Conservation (phyloP, 2,113 vertebrate genomes). For the Vidua macroura region DNA sequence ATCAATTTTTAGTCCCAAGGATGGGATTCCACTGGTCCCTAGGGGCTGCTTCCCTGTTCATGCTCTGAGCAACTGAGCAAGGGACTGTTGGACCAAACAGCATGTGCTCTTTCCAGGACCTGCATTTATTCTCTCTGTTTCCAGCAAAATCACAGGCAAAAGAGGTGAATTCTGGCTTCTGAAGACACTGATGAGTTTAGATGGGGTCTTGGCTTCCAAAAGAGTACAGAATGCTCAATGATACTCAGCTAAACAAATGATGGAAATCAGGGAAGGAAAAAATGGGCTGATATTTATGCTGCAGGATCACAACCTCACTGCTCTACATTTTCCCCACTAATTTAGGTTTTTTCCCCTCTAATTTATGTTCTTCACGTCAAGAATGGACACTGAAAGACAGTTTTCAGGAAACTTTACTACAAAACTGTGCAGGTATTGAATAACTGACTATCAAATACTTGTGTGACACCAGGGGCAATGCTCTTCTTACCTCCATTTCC, state of each 20-base stretch:
- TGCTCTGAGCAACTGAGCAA: background rate
- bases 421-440: background rate
- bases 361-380: background rate
- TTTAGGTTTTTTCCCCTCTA: background rate
- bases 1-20: conserved; percentile 16
- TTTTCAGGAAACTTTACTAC: background rate
- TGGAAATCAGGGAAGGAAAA: background rate
- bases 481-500: background rate
- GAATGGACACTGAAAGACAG: background rate
- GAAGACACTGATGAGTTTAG: background rate
- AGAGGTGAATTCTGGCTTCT: background rate
- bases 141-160: background rate
- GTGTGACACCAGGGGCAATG: background rate
- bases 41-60: background rate
- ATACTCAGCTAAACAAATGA: background rate
- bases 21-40: background rate
- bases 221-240: background rate
- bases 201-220: background rate
- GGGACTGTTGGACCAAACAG: background rate
- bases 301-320: background rate
- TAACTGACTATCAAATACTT: background rate
- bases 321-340: background rate
- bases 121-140: background rate
- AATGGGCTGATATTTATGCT: background rate
- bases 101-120: background rate